These are phyloP conservation scores for Stenopsyche tienmushanensis DNA, from an alignment of 1,140 invertebrate species.

Conservation along the genomic window DNA sequence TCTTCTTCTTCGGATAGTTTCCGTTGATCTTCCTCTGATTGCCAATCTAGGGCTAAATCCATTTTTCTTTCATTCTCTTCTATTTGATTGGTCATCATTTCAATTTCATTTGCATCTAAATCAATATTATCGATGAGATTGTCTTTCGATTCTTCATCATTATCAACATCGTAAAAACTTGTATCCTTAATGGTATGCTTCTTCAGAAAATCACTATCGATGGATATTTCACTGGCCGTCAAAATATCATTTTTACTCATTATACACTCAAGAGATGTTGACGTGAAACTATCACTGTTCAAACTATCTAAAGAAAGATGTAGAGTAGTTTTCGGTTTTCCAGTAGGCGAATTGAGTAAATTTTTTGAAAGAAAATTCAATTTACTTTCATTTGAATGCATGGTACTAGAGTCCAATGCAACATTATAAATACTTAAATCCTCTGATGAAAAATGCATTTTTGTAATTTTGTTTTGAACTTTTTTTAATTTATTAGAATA, in stretches of 20 bases:
- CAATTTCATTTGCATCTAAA: conserved; percentile 54
- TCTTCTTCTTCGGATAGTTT: conserved; percentile 79
- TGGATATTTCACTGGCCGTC: conserved; percentile 35
- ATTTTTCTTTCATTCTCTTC: conserved; percentile 56
- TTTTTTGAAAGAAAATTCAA: neutral
- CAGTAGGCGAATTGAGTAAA: conserved; percentile 20
- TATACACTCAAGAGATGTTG: conserved; percentile 32
- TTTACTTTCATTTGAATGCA: conserved; percentile 12
- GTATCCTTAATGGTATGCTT: conserved; percentile 8
- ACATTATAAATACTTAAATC: conserved; percentile 32
- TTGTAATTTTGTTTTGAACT: conserved; percentile 34
- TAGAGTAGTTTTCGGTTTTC: conserved; percentile 45
- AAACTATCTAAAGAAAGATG: conserved; percentile 55
- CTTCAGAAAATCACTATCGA: conserved; percentile 32
- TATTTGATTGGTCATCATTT: conserved; percentile 56
- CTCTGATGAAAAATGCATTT: conserved; percentile 40
- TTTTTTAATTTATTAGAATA: conserved; percentile 47
- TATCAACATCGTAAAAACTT: conserved; percentile 26
- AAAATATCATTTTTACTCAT: conserved; percentile 33
- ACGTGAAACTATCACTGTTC: conserved; percentile 45
- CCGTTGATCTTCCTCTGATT: conserved; percentile 58
- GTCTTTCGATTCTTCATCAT: conserved; percentile 35
- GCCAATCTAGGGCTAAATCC: conserved; percentile 53
- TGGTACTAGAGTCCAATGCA: neutral
- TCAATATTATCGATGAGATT: conserved; percentile 32